Evolutionary conservation across 2,888 invertebrate genomes (phyloP).

Genomic region (Caenorhabditis sp.): DNA sequence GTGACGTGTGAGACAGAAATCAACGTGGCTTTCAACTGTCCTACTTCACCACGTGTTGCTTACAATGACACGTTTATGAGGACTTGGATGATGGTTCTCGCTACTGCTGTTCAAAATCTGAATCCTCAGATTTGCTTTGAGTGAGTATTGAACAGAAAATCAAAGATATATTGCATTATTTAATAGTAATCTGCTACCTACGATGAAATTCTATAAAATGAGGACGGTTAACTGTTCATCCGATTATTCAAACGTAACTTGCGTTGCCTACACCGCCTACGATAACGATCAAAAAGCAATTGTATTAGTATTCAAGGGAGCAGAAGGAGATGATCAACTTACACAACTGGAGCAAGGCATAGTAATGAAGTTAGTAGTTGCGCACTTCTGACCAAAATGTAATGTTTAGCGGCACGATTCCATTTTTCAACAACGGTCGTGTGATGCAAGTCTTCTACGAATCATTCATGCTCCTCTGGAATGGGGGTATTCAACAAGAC

Average conservation of each 20-base stretch:
- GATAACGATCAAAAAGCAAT: conserved; percentile 19
- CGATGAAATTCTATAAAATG: conserved; percentile 20
- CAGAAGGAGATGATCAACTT: conserved; percentile 27
- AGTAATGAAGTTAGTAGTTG: conserved; percentile 2
- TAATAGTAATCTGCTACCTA: conserved; percentile 23
- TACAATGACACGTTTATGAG: conserved; percentile 30
- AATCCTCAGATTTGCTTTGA: conserved; percentile 31
- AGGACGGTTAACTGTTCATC: conserved; percentile 21
- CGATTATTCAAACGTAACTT: conserved; percentile 13
- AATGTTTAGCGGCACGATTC: conserved; percentile 14
- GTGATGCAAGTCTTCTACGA: conserved; percentile 16
- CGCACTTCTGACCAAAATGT: background rate
- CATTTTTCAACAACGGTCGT: conserved; percentile 14
- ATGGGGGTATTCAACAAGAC: conserved; percentile 25
- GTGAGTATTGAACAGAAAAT: conserved; percentile 5
- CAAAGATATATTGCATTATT: background rate
- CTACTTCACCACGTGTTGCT: background rate
- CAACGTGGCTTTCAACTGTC: no score
- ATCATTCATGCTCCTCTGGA: conserved; percentile 22
- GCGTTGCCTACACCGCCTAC: conserved; percentile 22
- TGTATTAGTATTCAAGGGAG: conserved; percentile 22
- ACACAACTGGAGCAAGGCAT: background rate
- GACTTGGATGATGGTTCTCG: conserved; percentile 14
- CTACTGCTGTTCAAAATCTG: conserved; percentile 22
- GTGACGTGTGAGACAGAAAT: no score